Evolutionary conservation across 2,113 vertebrate species (phyloP), one percentile per base, ranked within the genome.

Genomic region (Ploceus nigricollis): DNA sequence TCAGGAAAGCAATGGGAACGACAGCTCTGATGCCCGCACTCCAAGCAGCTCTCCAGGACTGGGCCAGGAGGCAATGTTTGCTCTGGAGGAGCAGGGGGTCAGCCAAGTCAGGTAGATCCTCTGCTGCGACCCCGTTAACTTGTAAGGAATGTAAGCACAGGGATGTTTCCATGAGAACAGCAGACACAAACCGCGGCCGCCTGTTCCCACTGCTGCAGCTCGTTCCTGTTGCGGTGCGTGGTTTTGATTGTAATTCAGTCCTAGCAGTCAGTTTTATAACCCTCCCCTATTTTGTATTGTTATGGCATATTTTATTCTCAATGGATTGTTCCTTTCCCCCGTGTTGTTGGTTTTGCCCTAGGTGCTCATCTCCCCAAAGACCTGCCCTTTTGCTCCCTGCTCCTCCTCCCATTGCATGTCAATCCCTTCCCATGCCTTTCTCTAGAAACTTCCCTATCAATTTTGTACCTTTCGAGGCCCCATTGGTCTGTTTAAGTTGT

Each of bases 151-250:
- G 83, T 66, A 91, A 89, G 87, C 87, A 86, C 13, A 33, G 72
- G 78, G 82, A 65, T 72, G 93, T 88, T 82, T 75, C 89, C 89
- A 48, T 51, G 71, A 79, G 83, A 88, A 80, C 71, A 3, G 86
- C 72, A 73, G 28, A 65, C 80, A 92, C 78, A 94, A 90, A 92
- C 80, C 73, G 57, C 47, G 0, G 35, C 10, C 0, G 47, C 17
- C 22, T 0, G 1, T 6, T 68, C 23, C 53, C 21, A 0, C 4
- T 76, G n/a, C 86, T 2, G 1, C 53, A 22, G 56, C 56, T 24
- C 22, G 6, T 4, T 24, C 56, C 56, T 57, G 56, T 1, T 24
- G 4, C 3, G 22, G 4, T 35, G 56, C 6, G 8, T 15, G 56
- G 6, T 16, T 24, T 10, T 24, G 14, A 58, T 0, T 24, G 56